Conservation (phyloP, 2,113 vertebrate genomes). For the Chrysemys picta region DNA sequence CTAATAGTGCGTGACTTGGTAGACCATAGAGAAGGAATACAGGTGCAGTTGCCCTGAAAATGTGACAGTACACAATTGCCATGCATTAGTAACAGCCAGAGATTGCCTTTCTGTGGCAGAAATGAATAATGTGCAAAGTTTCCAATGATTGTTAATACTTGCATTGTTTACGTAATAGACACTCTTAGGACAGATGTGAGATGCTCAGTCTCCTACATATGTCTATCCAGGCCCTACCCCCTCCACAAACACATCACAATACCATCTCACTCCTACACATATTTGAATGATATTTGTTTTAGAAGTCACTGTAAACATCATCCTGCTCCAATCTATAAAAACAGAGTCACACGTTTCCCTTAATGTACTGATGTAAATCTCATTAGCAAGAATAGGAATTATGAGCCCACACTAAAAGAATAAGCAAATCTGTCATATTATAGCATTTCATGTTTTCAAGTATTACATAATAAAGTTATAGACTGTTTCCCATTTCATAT, state of each 20-base stretch:
- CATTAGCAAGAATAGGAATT: background rate
- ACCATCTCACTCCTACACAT: background rate
- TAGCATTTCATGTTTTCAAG: background rate
- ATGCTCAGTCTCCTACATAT: background rate
- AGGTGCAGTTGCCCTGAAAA: background rate
- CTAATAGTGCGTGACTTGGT: background rate
- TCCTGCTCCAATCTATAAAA: background rate
- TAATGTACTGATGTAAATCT: background rate
- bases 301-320: background rate
- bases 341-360: background rate
- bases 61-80: background rate
- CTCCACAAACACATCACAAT: background rate
- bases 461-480: slow-evolving; percentile 1
- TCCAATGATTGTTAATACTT: rapidly evolving
- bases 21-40: background rate
- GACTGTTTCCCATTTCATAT: background rate
- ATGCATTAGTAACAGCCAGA: background rate
- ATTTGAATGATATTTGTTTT: background rate
- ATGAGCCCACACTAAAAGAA: background rate
- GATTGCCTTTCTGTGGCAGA: background rate
- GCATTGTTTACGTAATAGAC: background rate
- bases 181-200: background rate
- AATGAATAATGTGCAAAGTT: background rate
- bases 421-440: background rate
- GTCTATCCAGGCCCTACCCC: background rate